These are phyloP conservation scores for Drosophila tristis DNA, from an alignment of 1,140 invertebrate species.

Conservation along the genomic window DNA sequence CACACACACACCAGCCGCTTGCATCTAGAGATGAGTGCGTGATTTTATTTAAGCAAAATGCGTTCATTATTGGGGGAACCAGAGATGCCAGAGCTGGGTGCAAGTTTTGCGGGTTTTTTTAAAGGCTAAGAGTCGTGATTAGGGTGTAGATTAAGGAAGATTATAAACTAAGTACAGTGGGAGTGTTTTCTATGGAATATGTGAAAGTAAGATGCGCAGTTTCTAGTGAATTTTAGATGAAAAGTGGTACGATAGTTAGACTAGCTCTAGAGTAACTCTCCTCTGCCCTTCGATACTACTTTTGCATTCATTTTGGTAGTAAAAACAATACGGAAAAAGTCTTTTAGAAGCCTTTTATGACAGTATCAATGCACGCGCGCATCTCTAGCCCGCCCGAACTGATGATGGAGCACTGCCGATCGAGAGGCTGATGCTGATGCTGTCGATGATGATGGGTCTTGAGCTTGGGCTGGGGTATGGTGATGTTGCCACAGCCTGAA, in stretches of 20 bases:
- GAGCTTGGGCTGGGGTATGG: conserved; percentile 25
- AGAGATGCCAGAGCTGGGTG: background rate
- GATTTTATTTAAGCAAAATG: background rate
- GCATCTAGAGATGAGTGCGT: conserved; percentile 38
- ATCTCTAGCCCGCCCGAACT: conserved; percentile 11
- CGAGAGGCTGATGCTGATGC: conserved; percentile 14
- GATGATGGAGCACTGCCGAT: conserved; percentile 18
- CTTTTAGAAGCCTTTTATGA: too few relatives aligned
- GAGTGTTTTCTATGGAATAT: too few relatives aligned
- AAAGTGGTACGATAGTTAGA: too few relatives aligned
- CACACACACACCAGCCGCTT: background rate
- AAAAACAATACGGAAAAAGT: background rate
- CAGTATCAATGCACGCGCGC: background rate
- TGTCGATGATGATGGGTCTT: conserved; percentile 50
- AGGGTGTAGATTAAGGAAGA: too few relatives aligned
- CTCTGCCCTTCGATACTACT: too few relatives aligned
- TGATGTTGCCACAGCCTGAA: conserved; percentile 31
- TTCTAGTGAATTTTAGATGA: too few relatives aligned
- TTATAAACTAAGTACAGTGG: too few relatives aligned
- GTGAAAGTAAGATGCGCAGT: too few relatives aligned
- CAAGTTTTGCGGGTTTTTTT: too few relatives aligned
- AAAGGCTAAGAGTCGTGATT: too few relatives aligned
- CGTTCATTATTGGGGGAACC: too few relatives aligned
- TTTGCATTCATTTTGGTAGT: background rate
- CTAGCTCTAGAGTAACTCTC: too few relatives aligned